A percentile compares a stretch with the other conserved stretches of the same genome.
These are phyloP conservation scores for Crax fasciolata DNA, from an alignment of 2,797 vertebrate species.

Conservation along the genomic window DNA sequence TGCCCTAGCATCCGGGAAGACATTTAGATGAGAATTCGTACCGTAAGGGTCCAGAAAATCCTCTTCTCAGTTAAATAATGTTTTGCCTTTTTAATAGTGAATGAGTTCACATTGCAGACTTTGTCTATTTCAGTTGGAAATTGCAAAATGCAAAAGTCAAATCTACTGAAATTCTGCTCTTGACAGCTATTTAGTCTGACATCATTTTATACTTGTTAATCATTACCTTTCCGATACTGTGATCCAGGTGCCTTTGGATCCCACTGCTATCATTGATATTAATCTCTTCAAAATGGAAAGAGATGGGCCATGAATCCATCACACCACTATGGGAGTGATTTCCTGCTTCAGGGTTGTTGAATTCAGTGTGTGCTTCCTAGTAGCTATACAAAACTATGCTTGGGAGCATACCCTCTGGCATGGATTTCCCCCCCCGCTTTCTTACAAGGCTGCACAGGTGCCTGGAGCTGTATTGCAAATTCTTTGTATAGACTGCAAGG, in stretches of 20 bases:
- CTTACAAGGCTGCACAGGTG: background rate
- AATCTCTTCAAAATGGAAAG: background rate
- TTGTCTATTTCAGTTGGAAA: background rate
- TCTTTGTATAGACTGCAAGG: background rate
- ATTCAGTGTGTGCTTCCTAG: background rate
- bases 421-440: background rate
- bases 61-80: background rate
- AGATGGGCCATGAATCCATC: background rate
- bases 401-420: rapidly evolving
- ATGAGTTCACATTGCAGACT: background rate
- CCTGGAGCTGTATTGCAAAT: background rate
- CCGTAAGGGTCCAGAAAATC: background rate
- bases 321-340: too few species aligned
- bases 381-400: background rate
- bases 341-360: background rate
- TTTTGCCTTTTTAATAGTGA: background rate
- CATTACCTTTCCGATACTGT: background rate
- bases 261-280: background rate
- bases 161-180: background rate
- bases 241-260: background rate
- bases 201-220: background rate
- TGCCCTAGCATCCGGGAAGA: background rate
- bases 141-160: background rate
- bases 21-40: background rate
- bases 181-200: background rate